Conservation (phyloP, 1,140 invertebrate genomes). For the Drosophila azteca region DNA sequence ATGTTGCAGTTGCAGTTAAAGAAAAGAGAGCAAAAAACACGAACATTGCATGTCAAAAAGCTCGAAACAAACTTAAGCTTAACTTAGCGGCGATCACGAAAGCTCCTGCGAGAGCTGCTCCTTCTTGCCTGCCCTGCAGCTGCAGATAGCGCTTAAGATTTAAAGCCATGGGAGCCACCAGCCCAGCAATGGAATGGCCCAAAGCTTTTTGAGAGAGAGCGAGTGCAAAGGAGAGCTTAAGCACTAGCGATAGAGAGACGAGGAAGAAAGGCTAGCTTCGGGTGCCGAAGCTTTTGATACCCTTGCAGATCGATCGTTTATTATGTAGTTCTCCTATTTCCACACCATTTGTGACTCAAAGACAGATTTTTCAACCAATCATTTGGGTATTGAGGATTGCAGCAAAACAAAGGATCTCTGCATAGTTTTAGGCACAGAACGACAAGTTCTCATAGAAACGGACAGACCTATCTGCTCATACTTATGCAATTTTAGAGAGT, state of each 20-base stretch:
- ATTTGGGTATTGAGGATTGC: no score
- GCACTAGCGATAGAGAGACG: neutral
- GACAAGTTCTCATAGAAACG: no score
- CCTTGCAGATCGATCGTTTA: no score
- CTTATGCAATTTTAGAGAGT: no score
- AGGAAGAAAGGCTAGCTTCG: neutral
- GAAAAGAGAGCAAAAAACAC: constrained; percentile 52
- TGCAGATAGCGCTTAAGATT: constrained; percentile 1
- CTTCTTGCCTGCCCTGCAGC: neutral
- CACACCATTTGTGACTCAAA: no score
- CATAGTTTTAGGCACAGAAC: no score
- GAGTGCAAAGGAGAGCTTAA: constrained; percentile 11
- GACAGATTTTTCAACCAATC: no score
- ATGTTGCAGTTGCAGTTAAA: constrained; percentile 31
- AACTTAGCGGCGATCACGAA: constrained; percentile 42
- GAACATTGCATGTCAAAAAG: constrained; percentile 57
- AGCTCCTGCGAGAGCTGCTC: neutral
- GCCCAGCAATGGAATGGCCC: constrained; percentile 5
- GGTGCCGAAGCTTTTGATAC: no score
- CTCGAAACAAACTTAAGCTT: constrained; percentile 58
- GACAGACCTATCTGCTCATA: no score
- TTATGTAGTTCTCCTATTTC: no score
- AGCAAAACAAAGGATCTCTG: no score
- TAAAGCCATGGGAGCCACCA: constrained; percentile 3
- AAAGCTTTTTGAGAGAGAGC: constrained; percentile 6